Percentiles rank a stretch among this genome's conserved stretches.
Evolutionary conservation across 2,888 invertebrate species (phyloP).

Genomic region (Harmothoe impar): DNA sequence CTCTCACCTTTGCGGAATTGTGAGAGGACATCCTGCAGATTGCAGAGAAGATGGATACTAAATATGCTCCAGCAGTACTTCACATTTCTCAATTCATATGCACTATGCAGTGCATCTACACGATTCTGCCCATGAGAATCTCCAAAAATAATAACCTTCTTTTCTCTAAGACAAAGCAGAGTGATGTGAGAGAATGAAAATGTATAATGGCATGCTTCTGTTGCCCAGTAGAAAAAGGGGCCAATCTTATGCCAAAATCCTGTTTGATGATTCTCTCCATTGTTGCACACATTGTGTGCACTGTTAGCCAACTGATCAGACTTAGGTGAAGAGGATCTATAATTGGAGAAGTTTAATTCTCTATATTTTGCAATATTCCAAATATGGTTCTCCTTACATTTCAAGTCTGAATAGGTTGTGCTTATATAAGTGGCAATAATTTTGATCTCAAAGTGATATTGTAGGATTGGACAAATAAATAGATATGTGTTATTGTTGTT

Average conservation of each 20-base stretch:
- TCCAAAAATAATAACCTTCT: background rate
- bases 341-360: no score
- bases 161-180: background rate
- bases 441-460: background rate
- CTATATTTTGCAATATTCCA: background rate
- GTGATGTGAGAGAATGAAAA: background rate
- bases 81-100: no score
- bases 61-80: background rate
- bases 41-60: background rate
- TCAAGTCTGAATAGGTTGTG: background rate
- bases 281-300: background rate
- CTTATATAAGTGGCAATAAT: background rate
- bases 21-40: background rate
- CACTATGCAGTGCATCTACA: background rate
- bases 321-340: no score
- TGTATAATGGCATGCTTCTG: background rate
- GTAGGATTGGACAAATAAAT: no score
- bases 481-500: no score
- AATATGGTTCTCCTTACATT: background rate
- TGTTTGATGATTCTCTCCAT: background rate
- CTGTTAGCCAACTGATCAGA: no score
- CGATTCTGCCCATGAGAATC: background rate
- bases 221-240: background rate
- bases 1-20: background rate
- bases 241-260: background rate